Evolutionary conservation across 2,888 invertebrate genomes (phyloP).

Genomic region (Cataglyphis rosenhaueri): DNA sequence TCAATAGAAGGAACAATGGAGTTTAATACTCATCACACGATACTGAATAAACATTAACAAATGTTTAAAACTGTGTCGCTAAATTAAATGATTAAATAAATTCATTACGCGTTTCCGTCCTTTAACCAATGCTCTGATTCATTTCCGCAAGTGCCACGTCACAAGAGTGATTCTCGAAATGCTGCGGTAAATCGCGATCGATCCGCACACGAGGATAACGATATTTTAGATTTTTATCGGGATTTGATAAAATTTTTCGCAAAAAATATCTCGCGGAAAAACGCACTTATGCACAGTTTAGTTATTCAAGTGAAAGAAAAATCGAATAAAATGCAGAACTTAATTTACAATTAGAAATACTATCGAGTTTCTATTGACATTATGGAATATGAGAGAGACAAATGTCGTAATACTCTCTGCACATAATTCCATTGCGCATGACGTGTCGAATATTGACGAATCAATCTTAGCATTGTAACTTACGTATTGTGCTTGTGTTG

Average conservation of each 20-base stretch:
- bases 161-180: neutral
- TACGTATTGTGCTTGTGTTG: constrained; percentile 27
- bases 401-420: constrained; percentile 12
- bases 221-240: neutral
- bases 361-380: neutral
- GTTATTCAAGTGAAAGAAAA: constrained; percentile 37
- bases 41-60: neutral
- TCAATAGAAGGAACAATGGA: neutral
- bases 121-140: neutral
- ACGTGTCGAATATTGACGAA: constrained; percentile 17
- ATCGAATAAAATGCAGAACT: constrained; percentile 11
- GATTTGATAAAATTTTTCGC: constrained; percentile 1
- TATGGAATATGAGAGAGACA: neutral
- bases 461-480: constrained; percentile 47
- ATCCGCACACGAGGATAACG: neutral
- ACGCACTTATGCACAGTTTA: neutral
- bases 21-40: neutral
- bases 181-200: neutral
- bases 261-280: neutral
- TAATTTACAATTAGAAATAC: neutral
- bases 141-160: neutral
- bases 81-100: neutral
- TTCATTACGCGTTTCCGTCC: neutral
- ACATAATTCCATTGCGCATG: neutral
- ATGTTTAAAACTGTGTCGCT: neutral